These are phyloP conservation scores for Rhinoraja longicauda DNA, from an alignment of 2,797 vertebrate genomes.

Conservation along the genomic window DNA sequence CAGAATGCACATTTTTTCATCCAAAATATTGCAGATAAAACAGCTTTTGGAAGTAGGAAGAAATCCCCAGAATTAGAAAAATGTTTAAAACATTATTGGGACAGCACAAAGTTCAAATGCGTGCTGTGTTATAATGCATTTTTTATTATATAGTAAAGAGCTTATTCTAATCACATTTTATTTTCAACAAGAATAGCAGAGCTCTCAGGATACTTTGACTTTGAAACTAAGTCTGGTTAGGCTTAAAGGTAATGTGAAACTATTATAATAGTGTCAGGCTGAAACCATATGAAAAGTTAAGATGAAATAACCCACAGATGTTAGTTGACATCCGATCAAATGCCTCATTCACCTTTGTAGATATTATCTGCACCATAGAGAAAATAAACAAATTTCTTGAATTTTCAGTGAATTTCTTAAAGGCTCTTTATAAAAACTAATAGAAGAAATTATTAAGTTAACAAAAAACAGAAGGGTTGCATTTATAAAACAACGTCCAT, in stretches of 20 bases:
- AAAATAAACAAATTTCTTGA: slow-evolving; percentile 4
- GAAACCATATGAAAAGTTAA: background rate
- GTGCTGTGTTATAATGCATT: too few relatives aligned
- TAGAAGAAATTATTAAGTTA: background rate
- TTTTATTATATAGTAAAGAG: too few relatives aligned
- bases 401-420: background rate
- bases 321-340: background rate
- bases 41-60: background rate
- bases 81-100: background rate
- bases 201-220: background rate
- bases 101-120: background rate
- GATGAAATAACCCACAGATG: background rate
- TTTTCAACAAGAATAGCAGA: background rate
- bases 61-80: background rate
- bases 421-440: background rate
- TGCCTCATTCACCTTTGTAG: background rate
- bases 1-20: background rate
- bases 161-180: background rate
- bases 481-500: too few relatives aligned
- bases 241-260: background rate
- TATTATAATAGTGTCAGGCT: background rate
- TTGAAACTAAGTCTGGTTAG: background rate
- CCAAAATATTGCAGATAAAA: background rate
- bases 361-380: background rate
- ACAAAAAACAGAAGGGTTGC: too few relatives aligned